Evolutionary conservation across 2,888 invertebrate genomes (phyloP), one percentile per base, ranked within the genome.

Genomic region (Acanthoscelides obtectus): DNA sequence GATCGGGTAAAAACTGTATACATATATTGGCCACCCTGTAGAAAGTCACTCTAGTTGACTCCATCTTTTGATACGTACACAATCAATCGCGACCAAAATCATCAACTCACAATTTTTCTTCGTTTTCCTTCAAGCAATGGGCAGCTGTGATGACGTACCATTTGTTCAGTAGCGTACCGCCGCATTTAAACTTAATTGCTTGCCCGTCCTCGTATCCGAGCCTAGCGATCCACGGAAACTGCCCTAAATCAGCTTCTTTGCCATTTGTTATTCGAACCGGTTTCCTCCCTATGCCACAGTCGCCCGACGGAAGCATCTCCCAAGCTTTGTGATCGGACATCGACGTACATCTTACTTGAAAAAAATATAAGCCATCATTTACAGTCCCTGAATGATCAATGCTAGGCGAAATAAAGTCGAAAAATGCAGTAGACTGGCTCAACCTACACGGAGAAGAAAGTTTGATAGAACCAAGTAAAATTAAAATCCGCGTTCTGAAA

Each of bases 191-290:
- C n/a, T 67, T 67, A 1, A 73, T 66, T 12, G 4, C 69, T 21
- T 12, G 0, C 20, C 27, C 66, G 70, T 8, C n/a, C 72, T 64
- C 77, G 77, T 89, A 90, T 71, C 89, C 91, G 4, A 91, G 84
- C 22, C 89, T 85, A 0, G 85, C 88, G 22, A 91, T 86, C 91
- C 91, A 91, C 0, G 91, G 91, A 80, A 88, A 90, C 77, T 90
- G 88, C 0, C 91, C 91, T 0, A 91, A 81, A 0, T 85, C 83
- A 0, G 91, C 90, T 69, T 87, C 86, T 27, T 83, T 79, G 0
- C 91, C 91, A 0, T 91, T 91, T 45, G 91, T 89, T 79, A 91
- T 91, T 68, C 91, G 87, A 45, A 4, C 45, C 1, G 45, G 45
- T 45, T 12, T 45, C 12, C 45, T 45, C 8, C 45, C 45, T 12